Base-by-base conservation (phyloP, 2,113 vertebrate species). In the Ardeotis arabs region DNA sequence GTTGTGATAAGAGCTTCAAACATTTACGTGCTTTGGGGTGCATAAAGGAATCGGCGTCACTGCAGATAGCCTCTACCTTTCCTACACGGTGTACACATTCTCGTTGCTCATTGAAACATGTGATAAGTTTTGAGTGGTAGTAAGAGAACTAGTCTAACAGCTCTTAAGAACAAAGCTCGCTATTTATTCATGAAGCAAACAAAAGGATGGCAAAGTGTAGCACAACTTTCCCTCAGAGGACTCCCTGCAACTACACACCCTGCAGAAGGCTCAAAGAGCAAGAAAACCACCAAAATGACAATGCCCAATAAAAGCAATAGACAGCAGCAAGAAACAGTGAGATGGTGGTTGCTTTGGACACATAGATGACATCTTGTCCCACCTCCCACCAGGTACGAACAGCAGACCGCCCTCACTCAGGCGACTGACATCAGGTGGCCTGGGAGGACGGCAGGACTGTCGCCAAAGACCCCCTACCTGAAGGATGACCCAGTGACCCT, bases 401-500 rank as follows among this genome's bases (percentile, higher is more conserved):
- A 12, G 18, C 14, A 50, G 52, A 6, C 12, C 15, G 31, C 5
- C 39, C 66, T 31, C 4, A 1, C 2, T 33, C 13, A 31, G 29
- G 29, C 10, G 50, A 20, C 5, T 52, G 60, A 41, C 28, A 9
- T 2, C 23, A 17, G 39, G 55, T 28, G 22, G 31, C 39, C 47
- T 9, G 10, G 45, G 45, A 66, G 75, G 12, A 29, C 3, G 5
- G 31, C 50, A n/a, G 70, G 18, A 4, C 33, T 49, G 53, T 15
- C 53, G 24, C 62, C 33, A 47, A 28, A 4, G 20, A 14, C 6
- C 12, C 7, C 3, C 0, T 98, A 98, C 99, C 99, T 99, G 99
- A 44, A 99, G 96, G 95, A 99, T 99, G 70, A 99, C 99, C 99
- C 99, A 99, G 95, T 99, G 99, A 6, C 99, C 99, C 18, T 98